Evolutionary conservation across 2,888 invertebrate species (phyloP).

Genomic region (Chironomus tentans): DNA sequence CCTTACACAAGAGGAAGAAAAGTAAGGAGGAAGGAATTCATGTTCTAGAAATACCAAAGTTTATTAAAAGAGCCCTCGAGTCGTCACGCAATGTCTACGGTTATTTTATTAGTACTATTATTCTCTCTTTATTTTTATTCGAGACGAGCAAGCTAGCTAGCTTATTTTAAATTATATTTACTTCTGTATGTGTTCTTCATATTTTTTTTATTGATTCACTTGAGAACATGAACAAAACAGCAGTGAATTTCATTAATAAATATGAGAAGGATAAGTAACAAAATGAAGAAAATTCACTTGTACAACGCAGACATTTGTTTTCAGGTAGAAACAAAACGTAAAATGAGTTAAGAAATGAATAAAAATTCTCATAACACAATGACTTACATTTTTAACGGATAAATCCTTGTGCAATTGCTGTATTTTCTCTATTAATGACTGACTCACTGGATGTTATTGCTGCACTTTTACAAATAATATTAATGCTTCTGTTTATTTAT

Average conservation of each 20-base stretch:
- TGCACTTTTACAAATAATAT: too few relatives aligned
- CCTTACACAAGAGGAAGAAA: too few relatives aligned
- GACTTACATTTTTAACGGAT: not conserved
- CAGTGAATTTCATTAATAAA: not conserved
- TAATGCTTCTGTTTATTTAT: too few relatives aligned
- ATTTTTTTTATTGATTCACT: not conserved
- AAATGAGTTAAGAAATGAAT: not conserved
- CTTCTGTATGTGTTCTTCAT: not conserved
- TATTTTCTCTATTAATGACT: too few relatives aligned
- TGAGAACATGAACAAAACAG: not conserved
- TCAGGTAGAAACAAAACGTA: not conserved
- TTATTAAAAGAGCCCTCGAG: not conserved
- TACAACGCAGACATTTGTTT: not conserved
- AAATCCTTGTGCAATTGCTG: not conserved
- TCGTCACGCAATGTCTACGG: not conserved
- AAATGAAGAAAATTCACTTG: not conserved
- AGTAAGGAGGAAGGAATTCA: too few relatives aligned
- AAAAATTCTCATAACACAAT: not conserved
- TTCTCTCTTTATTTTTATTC: not conserved
- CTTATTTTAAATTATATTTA: not conserved
- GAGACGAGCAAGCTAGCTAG: not conserved
- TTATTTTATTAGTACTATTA: too few relatives aligned
- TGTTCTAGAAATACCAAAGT: too few relatives aligned
- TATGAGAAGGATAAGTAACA: not conserved
- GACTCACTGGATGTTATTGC: too few relatives aligned